Percentiles rank a stretch among this genome's conserved stretches.
phyloP scores from a whole-genome alignment of 2,888 invertebrate species.

The Dinocampus coccinellae region DNA sequence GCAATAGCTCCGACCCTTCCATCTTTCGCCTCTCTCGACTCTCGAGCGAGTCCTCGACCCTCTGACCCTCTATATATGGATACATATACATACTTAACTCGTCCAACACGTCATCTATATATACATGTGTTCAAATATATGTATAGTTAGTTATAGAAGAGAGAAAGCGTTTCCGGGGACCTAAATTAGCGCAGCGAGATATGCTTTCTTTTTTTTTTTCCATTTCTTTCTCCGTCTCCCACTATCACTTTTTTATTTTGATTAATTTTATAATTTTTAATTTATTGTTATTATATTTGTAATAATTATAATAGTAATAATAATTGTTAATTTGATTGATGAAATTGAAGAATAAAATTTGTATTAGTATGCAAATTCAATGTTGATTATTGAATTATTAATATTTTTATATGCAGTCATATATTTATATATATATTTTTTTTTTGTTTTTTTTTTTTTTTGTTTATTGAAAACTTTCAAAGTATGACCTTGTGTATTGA shows the following conservation, averaged over 20 bases:
- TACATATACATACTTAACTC: background rate
- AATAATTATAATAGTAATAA: no score
- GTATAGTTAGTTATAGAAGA: conserved; percentile 2
- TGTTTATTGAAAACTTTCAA: no score
- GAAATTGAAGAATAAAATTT: no score
- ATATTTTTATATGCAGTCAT: no score
- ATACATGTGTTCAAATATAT: background rate
- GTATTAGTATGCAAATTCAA: no score
- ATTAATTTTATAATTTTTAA: background rate
- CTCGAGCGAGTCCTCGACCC: conserved; percentile 33
- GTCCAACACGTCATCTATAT: no score
- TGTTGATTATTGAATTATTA: no score
- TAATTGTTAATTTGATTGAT: no score
- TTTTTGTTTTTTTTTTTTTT: no score
- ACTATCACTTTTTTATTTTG: background rate
- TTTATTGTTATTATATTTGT: no score
- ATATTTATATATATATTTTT: no score
- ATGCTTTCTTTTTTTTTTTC: conserved; percentile 35
- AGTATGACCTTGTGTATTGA: no score
- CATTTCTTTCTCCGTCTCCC: background rate
- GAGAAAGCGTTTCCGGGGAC: conserved; percentile 37
- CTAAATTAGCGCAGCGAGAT: conserved; percentile 29
- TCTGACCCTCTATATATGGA: conserved; percentile 29
- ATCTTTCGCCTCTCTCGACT: conserved; percentile 8
- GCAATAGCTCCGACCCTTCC: conserved; percentile 24